Evolutionary conservation across 2,888 invertebrate genomes (phyloP), one percentile per base, ranked within the genome.

Genomic region (Baronia brevicornis): DNA sequence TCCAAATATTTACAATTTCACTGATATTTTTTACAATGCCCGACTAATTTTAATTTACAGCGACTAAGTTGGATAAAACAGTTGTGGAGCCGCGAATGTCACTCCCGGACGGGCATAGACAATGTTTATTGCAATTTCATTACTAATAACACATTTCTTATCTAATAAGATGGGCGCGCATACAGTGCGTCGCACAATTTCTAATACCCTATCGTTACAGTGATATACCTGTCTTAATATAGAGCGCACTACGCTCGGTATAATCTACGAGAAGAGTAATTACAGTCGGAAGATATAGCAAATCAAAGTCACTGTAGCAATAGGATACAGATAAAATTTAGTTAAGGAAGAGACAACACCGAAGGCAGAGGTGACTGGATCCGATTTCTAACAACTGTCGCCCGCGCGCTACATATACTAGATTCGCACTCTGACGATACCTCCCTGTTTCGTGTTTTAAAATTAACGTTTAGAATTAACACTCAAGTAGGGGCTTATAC

Each of bases 401-500:
- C 71, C 71, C 77, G 70, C 67, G 59, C 71, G 56, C 59, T 56
- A 50, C 52, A 43, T n/a, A 46, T 39, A 53, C 60, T 56, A 50
- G 46, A 46, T 50, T 60, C 51, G 54, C 53, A 61, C 57, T 49
- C 55, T 50, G 63, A 68, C 63, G 62, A 63, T 62, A 69, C 56
- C 62, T 73, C 77, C 67, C 70, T 65, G 65, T 62, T 64, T 61
- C 54, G 56, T 69, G 72, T 72, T 71, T 62, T 67, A 22, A 68
- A 70, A 74, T 72, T 74, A 75, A 74, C 53, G 59, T 71, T 71
- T 68, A 75, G 63, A 72, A 74, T 73, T 74, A 78, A 71, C 73
- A 72, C 67, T 70, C 75, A 67, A 70, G 69, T 72, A 75, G 86
- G 86, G 86, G 85, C 87, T 87, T 87, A 87, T 85, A 88, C 85